A percentile compares a stretch with the other conserved stretches of the same genome.
Conservation (phyloP, 2,797 vertebrate genomes). For the Gymnopithys bicolor region DNA sequence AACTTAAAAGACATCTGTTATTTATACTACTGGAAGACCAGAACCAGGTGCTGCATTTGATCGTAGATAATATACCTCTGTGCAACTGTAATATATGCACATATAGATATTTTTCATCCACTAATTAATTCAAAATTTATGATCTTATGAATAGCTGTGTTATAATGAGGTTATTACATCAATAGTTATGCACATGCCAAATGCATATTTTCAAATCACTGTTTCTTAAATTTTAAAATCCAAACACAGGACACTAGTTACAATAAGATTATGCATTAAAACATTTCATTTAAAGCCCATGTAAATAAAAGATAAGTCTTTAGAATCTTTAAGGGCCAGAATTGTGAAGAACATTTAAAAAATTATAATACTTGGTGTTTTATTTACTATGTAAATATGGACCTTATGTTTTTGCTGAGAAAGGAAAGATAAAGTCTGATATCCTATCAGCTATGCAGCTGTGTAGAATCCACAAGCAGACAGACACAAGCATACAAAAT, state of each 20-base stretch:
- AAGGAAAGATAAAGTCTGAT: background rate
- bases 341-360: background rate
- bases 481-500: background rate
- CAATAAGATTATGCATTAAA: background rate
- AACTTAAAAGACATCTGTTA: background rate
- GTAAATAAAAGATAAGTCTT: background rate
- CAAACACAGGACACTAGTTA: background rate
- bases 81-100: background rate
- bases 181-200: background rate
- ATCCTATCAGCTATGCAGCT: background rate
- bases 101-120: background rate
- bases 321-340: background rate
- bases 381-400: background rate
- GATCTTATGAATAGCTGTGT: background rate
- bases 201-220: background rate
- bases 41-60: background rate
- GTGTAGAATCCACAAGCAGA: background rate
- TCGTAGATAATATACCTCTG: background rate
- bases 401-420: background rate
- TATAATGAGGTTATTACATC: background rate
- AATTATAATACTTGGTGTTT: background rate
- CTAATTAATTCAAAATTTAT: background rate
- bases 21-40: background rate
- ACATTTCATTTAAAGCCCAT: background rate
- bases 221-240: slow-evolving; percentile 13